Conservation (phyloP, 2,797 vertebrate genomes). For the Mus caroli region DNA sequence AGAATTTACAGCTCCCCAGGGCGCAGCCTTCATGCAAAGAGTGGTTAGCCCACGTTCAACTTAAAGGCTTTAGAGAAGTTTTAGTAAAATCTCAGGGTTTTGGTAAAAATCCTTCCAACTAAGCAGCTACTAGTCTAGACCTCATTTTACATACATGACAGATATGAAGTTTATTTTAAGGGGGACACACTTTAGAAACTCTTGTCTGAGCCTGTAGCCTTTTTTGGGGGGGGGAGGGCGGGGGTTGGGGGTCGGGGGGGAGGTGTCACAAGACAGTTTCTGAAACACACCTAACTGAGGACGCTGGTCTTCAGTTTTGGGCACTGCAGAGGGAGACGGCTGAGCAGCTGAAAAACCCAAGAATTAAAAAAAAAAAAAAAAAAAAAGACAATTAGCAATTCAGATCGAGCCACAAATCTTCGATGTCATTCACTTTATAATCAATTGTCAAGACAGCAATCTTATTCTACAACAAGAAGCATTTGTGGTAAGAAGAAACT, state of each 20-base stretch:
- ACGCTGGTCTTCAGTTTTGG: conserved; percentile 94
- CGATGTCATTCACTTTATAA: neutral
- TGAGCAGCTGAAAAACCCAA: conserved; percentile 89
- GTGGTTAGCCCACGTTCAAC: no score
- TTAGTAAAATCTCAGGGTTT: neutral
- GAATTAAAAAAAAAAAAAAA: neutral
- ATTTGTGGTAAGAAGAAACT: neutral
- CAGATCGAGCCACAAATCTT: neutral
- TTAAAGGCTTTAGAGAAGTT: no score
- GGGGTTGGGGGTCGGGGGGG: no score
- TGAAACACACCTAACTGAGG: conserved; percentile 91
- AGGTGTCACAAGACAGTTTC: fast-evolving
- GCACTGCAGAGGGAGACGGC: conserved; percentile 91
- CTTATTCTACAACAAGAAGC: neutral
- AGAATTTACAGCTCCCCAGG: neutral
- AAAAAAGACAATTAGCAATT: conserved; percentile 56
- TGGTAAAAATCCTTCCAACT: no score
- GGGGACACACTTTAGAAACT: neutral
- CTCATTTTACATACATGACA: fast-evolving
- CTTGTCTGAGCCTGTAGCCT: neutral
- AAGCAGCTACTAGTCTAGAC: fast-evolving
- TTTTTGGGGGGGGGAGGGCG: no score
- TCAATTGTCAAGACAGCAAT: fast-evolving
- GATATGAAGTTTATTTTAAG: neutral
- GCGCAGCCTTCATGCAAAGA: no score